Evolutionary conservation across 2,888 invertebrate genomes (phyloP).

Genomic region (Agonopterix arenella): DNA sequence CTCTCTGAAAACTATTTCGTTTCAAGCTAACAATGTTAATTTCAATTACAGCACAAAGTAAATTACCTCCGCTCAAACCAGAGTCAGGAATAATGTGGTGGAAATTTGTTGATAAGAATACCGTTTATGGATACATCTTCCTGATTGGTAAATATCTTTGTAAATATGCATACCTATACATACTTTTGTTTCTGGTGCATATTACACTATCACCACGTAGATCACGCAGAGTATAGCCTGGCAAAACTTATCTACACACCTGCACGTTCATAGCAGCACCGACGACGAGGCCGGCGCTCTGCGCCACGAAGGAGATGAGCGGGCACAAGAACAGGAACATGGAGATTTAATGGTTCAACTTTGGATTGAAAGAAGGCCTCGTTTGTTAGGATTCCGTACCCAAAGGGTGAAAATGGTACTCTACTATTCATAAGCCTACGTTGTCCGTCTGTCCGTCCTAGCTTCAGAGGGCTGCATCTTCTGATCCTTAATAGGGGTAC

Average conservation of each 20-base stretch:
- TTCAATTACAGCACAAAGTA: not conserved
- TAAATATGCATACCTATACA: not conserved
- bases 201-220: too few relatives aligned
- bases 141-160: slow-evolving; percentile 2
- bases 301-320: slow-evolving; percentile 95
- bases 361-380: too few relatives aligned
- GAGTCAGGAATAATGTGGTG: slow-evolving; percentile 2
- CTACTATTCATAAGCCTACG: too few relatives aligned
- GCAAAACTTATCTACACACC: slow-evolving; percentile 45
- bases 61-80: slow-evolving; percentile 1
- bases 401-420: too few relatives aligned
- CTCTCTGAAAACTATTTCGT: too few relatives aligned
- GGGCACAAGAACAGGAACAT: slow-evolving; percentile 94
- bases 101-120: slow-evolving; percentile 4
- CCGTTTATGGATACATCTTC: slow-evolving; percentile 3
- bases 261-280: slow-evolving; percentile 97
- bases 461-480: too few relatives aligned
- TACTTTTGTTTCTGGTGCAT: too few relatives aligned
- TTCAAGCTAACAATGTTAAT: not conserved
- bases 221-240: too few relatives aligned
- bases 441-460: too few relatives aligned
- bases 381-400: too few relatives aligned
- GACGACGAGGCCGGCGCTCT: slow-evolving; percentile 95
- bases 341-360: slow-evolving; percentile 31
- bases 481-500: too few relatives aligned